A percentile compares a stretch with the other conserved stretches of the same genome.
Conservation (phyloP, 2,113 vertebrate genomes). For the Thunnus maccoyii region DNA sequence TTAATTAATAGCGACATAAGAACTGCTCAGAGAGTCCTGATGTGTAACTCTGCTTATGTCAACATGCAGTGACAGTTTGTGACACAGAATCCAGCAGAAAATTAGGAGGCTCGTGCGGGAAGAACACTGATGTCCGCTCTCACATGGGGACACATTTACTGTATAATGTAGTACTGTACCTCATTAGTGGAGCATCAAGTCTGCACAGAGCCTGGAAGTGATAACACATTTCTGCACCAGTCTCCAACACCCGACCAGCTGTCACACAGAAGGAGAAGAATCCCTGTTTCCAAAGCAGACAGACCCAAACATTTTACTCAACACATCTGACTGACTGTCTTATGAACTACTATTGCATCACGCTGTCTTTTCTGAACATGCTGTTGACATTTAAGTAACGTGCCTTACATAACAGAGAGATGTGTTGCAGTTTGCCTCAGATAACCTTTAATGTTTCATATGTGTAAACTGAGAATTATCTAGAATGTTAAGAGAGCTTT, state of each 20-base stretch:
- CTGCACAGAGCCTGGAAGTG: neutral
- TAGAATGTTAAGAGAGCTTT: neutral
- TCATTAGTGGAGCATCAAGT: slow-evolving; percentile 19
- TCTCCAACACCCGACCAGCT: slow-evolving; percentile 3
- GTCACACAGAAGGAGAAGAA: neutral
- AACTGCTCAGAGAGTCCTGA: neutral
- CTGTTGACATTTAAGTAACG: neutral
- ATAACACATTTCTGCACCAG: slow-evolving; percentile 7
- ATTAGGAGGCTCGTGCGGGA: slow-evolving; percentile 5
- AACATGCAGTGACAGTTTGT: neutral
- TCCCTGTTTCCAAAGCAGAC: neutral
- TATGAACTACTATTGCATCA: neutral
- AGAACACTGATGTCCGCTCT: slow-evolving; percentile 2
- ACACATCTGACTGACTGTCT: neutral
- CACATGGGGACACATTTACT: neutral
- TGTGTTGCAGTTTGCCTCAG: neutral
- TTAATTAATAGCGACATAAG: neutral
- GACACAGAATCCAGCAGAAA: too few relatives aligned
- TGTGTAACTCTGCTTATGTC: neutral
- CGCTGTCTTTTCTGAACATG: neutral
- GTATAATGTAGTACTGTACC: too few relatives aligned
- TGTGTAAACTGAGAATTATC: neutral
- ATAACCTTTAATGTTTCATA: neutral
- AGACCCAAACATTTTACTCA: neutral
- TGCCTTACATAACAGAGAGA: slow-evolving; percentile 6